These are phyloP conservation scores for Pongo pygmaeus DNA, from an alignment of 2,113 vertebrate genomes.

Conservation along the genomic window DNA sequence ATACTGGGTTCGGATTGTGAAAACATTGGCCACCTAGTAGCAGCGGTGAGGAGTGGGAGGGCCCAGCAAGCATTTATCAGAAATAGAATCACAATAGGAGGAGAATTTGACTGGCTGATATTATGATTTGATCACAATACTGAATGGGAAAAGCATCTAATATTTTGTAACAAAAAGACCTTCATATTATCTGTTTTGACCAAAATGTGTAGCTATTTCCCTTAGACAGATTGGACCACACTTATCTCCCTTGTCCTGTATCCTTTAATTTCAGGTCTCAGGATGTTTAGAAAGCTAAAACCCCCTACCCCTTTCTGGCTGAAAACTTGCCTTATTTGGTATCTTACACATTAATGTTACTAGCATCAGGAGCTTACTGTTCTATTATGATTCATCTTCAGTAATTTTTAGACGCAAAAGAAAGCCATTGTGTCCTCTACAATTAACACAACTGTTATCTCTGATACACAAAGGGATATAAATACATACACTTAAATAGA, in stretches of 20 bases:
- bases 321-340: slow-evolving; percentile 45
- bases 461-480: neutral
- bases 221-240: neutral
- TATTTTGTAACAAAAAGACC: neutral
- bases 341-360: neutral
- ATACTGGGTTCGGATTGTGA: neutral
- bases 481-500: neutral
- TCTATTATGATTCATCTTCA: neutral
- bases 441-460: neutral
- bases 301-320: neutral
- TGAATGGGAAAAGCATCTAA: neutral
- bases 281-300: slow-evolving; percentile 1
- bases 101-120: too few relatives aligned
- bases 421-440: neutral
- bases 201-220: neutral
- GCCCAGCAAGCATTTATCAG: neutral
- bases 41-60: accelerated
- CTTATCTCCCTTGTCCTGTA: neutral
- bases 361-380: neutral
- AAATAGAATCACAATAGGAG: neutral
- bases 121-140: neutral
- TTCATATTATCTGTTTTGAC: slow-evolving; percentile 43
- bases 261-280: neutral
- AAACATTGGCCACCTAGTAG: accelerated
- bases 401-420: neutral